Percentiles rank a stretch among this genome's conserved stretches.
Evolutionary conservation across 2,888 invertebrate species (phyloP).

Genomic region (Idaea aversata): DNA sequence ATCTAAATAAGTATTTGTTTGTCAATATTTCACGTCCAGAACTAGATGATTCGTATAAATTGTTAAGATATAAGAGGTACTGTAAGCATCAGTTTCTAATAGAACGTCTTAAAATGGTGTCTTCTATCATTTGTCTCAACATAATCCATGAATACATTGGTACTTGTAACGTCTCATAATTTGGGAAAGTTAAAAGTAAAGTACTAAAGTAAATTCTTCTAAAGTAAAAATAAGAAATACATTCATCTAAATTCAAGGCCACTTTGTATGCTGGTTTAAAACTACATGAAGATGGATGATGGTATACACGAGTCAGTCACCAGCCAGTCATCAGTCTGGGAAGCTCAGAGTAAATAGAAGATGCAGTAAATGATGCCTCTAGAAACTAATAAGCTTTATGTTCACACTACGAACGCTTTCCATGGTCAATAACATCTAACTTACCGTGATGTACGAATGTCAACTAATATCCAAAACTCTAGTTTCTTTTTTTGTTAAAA

Average conservation of each 20-base stretch:
- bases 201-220: not conserved
- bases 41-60: too few relatives aligned
- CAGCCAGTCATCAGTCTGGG: conserved; percentile 53
- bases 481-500: conserved; percentile 31
- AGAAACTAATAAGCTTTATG: conserved; percentile 68
- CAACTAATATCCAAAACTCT: conserved; percentile 57
- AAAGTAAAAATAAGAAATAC: conserved; percentile 41
- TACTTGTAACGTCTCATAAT: not conserved
- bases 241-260: conserved; percentile 54
- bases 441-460: conserved; percentile 67
- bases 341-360: conserved; percentile 51
- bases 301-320: conserved; percentile 53
- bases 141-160: not conserved
- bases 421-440: conserved; percentile 64
- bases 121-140: too few relatives aligned
- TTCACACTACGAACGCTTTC: conserved; percentile 63
- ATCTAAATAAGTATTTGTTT: too few relatives aligned
- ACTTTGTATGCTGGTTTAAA: conserved; percentile 54
- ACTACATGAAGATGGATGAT: conserved; percentile 69
- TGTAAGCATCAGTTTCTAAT: not conserved
- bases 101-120: too few relatives aligned
- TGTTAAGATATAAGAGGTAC: not conserved
- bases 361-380: conserved; percentile 68
- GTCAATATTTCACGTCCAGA: too few relatives aligned
- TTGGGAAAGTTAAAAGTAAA: not conserved